phyloP scores from a whole-genome alignment of 2,888 invertebrate species.

The Hydraecia micacea region DNA sequence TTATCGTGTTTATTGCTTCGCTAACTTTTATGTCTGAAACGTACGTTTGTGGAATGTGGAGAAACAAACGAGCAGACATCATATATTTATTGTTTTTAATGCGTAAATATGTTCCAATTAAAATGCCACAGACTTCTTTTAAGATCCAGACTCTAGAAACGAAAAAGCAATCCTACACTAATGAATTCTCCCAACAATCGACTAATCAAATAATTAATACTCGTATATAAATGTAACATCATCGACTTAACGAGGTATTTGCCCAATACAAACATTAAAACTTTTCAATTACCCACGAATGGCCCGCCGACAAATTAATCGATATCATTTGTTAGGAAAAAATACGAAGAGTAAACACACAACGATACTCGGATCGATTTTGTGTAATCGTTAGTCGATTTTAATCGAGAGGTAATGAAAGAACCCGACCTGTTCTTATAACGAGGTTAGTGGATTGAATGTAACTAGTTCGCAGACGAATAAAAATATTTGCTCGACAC shows the following conservation, averaged over 20 bases:
- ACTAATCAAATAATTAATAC: constrained; percentile 51
- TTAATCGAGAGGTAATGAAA: constrained; percentile 68
- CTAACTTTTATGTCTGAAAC: constrained; percentile 56
- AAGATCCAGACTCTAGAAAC: constrained; percentile 6
- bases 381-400: constrained; percentile 52
- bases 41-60: constrained; percentile 52
- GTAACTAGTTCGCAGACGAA: constrained; percentile 74
- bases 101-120: constrained; percentile 40
- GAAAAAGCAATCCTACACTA: constrained; percentile 30
- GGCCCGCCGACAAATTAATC: constrained; percentile 63
- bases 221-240: constrained; percentile 30
- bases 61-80: constrained; percentile 47
- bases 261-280: constrained; percentile 50
- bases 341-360: constrained; percentile 45
- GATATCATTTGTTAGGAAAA: constrained; percentile 66
- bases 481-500: constrained; percentile 79
- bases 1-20: constrained; percentile 58
- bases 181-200: constrained; percentile 34
- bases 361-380: constrained; percentile 56
- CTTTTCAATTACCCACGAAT: constrained; percentile 47
- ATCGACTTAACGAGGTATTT: constrained; percentile 48
- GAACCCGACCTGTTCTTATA: constrained; percentile 68
- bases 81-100: constrained; percentile 30
- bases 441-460: constrained; percentile 79
- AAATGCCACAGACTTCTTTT: constrained; percentile 28